These are phyloP conservation scores for Drosophila colorata DNA, from an alignment of 2,888 invertebrate genomes.

Conservation along the genomic window DNA sequence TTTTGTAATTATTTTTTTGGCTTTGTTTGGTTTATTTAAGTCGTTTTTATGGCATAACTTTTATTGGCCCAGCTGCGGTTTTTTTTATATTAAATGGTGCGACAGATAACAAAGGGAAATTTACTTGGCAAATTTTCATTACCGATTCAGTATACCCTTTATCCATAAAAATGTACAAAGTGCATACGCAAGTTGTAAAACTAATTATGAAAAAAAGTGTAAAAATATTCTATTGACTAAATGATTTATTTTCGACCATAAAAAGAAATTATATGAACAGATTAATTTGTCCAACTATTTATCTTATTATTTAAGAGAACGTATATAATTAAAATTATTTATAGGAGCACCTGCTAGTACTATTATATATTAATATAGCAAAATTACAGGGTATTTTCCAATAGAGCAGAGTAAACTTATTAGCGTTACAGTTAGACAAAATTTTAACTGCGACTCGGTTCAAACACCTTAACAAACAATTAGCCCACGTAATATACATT, in stretches of 20 bases:
- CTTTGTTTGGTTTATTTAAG: conserved; percentile 20
- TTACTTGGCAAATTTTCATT: not conserved
- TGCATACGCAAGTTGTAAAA: not conserved
- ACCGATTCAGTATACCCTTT: not conserved
- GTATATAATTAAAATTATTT: too few relatives aligned
- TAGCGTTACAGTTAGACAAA: not conserved
- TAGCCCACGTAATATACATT: conserved; percentile 25
- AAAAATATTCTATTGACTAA: too few relatives aligned
- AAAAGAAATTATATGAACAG: too few relatives aligned
- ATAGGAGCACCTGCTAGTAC: too few relatives aligned
- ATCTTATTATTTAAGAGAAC: too few relatives aligned
- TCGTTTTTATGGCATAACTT: conserved; percentile 19
- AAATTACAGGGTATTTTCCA: conserved; percentile 5
- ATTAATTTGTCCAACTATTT: too few relatives aligned
- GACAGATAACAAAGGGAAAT: conserved; percentile 3
- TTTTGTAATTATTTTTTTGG: conserved; percentile 18
- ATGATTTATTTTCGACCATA: too few relatives aligned
- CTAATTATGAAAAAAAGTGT: not conserved
- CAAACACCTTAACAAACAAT: conserved; percentile 46
- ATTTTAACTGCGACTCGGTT: conserved; percentile 14
- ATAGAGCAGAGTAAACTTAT: too few relatives aligned
- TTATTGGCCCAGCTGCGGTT: conserved; percentile 35
- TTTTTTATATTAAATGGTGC: conserved; percentile 17
- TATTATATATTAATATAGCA: not conserved
- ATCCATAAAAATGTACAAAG: not conserved